phyloP scores from a whole-genome alignment of 1,140 invertebrate species.

The Cyclina sinensis region DNA sequence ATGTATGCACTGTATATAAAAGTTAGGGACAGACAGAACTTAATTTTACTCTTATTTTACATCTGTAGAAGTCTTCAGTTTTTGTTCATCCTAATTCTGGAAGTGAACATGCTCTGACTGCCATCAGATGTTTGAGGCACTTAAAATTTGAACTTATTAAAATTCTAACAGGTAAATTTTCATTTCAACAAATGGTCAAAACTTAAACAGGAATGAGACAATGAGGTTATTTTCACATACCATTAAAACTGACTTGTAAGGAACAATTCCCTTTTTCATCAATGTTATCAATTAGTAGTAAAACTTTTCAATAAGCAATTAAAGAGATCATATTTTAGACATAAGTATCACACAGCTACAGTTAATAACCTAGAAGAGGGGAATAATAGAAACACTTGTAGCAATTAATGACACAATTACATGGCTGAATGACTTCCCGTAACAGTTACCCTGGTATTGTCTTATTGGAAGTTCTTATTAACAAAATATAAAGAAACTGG shows the following conservation, averaged over 20 bases:
- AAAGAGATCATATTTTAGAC: conserved; percentile 20
- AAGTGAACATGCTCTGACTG: too few relatives aligned
- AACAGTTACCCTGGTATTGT: background rate
- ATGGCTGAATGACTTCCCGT: background rate
- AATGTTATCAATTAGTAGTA: conserved; percentile 33
- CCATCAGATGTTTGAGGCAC: too few relatives aligned
- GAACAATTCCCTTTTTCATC: background rate
- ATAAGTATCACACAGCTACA: conserved; percentile 10
- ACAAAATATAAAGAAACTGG: background rate
- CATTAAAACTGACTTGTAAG: conserved; percentile 2
- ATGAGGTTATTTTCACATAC: background rate
- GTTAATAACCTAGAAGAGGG: conserved; percentile 13
- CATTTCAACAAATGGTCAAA: too few relatives aligned
- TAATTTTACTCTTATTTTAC: too few relatives aligned
- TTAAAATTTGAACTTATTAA: too few relatives aligned
- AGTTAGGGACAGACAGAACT: too few relatives aligned
- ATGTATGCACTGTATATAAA: too few relatives aligned
- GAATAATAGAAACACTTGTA: background rate
- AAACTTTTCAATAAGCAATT: conserved; percentile 32
- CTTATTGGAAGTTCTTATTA: background rate
- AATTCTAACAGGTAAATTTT: too few relatives aligned
- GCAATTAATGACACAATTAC: conserved; percentile 35
- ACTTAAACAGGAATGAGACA: background rate
- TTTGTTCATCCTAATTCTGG: too few relatives aligned
- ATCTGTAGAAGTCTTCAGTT: too few relatives aligned